Conservation (phyloP, 2,888 invertebrate genomes). For the Ferrisia virgata region DNA sequence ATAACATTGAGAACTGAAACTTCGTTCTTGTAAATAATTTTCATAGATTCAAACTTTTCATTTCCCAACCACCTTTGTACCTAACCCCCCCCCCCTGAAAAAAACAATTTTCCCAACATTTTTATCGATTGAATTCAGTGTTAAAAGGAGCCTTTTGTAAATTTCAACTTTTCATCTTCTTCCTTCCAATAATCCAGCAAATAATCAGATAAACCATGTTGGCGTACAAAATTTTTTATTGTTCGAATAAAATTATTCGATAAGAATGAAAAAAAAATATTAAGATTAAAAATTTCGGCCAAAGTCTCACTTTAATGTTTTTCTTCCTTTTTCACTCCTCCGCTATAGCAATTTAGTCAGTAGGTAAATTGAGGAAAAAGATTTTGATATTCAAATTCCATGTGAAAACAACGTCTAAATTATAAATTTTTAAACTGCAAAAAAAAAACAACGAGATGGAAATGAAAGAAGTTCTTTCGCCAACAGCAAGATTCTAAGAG, state of each 20-base stretch:
- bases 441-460: not conserved
- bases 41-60: too few relatives aligned
- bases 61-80: too few relatives aligned
- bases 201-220: too few relatives aligned
- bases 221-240: too few relatives aligned
- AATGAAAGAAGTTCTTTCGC: slow-evolving; percentile 19
- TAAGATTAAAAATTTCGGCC: not conserved
- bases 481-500: not conserved
- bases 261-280: not conserved
- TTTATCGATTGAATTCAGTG: too few relatives aligned
- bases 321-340: not conserved
- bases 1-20: too few relatives aligned
- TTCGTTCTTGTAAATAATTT: too few relatives aligned
- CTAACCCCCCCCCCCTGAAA: too few relatives aligned
- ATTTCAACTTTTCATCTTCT: not conserved
- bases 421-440: slow-evolving; percentile 21
- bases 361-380: not conserved
- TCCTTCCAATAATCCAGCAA: too few relatives aligned
- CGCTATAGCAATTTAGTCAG: not conserved
- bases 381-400: slow-evolving; percentile 29
- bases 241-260: not conserved
- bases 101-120: too few relatives aligned
- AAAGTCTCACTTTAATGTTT: not conserved
- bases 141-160: too few relatives aligned
- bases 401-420: slow-evolving; percentile 15